A percentile compares a stretch with the other conserved stretches of the same genome.
These are phyloP conservation scores for Vandiemenella viatica DNA, from an alignment of 2,888 invertebrate genomes.

Conservation along the genomic window DNA sequence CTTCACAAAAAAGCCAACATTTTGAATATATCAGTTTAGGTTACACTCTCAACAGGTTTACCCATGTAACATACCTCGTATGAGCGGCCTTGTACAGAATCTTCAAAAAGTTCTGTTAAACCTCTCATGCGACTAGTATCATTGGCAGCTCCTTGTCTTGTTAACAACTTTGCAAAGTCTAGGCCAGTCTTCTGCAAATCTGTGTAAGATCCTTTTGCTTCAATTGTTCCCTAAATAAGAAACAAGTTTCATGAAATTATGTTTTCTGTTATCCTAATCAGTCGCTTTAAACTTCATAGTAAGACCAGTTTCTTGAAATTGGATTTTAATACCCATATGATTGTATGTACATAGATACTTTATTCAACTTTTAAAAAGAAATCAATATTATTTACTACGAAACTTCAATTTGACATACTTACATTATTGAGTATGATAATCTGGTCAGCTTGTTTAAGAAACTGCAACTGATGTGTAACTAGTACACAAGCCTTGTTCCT, in stretches of 20 bases:
- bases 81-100: not conserved
- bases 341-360: too few species aligned
- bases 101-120: not conserved
- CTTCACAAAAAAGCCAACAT: too few species aligned
- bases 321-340: too few species aligned
- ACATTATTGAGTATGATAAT: slow-evolving; percentile 51
- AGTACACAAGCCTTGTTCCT: slow-evolving; percentile 52
- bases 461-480: slow-evolving; percentile 74
- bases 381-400: too few species aligned
- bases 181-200: slow-evolving; percentile 31
- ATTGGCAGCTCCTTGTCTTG: slow-evolving; percentile 21
- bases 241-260: not conserved
- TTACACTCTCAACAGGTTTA: too few species aligned
- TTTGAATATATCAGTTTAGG: too few species aligned
- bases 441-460: slow-evolving; percentile 45
- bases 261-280: too few species aligned
- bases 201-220: slow-evolving; percentile 35
- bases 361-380: too few species aligned
- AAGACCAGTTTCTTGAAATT: too few species aligned
- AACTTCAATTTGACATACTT: too few species aligned
- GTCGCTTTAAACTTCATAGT: too few species aligned
- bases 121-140: not conserved
- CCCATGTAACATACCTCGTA: not conserved
- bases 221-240: slow-evolving; percentile 1
- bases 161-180: slow-evolving; percentile 23